Base-by-base conservation (phyloP, 2,797 vertebrate genomes). In the Numenius phaeopus region DNA sequence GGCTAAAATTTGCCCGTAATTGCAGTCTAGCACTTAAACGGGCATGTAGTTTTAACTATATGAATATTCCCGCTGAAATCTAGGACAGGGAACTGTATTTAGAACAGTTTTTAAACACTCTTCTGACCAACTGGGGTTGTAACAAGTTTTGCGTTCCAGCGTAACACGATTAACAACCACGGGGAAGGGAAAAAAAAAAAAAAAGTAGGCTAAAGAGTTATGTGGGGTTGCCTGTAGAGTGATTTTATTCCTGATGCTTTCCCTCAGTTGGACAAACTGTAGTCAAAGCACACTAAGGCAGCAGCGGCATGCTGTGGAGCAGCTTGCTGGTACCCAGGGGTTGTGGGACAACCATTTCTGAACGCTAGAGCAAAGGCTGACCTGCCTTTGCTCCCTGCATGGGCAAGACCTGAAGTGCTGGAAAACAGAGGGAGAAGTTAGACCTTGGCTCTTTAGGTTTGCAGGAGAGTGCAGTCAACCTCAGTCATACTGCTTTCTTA, bases 61-160 rank as follows among this genome's bases (percentile, higher is more conserved):
- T 61, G 65, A 85, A 85, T 75, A 65, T 24, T 91, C 52, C 21
- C 61, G 0, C 14, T 75, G 69, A 92, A 94, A 94, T 96, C 79
- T 90, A 76, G 84, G 84, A 61, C 46, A 58, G 11, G 13, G 30
- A 83, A 26, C 65, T 78, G 66, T 72, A 78, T 93, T 85, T 80
- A 90, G 67, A 96, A 62, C 34, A 65, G 26, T 29, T 87, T 96
- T 95, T 92, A 89, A 78, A 75, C 65, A 70, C 59, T 55, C 14
- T 62, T 96, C 64, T 87, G 78, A 91, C 82, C 69, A 91, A 5
- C 61, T 62, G 50, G 34, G 61, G 17, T 89, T 94, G 69, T 71
- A 77, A 83, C 17, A 80, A 87, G 17, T 71, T 85, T 83, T 66
- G 52, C 0, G 0, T 67, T 83, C 52, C 30, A 89, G 73, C 52